Evolutionary conservation across 2,113 vertebrate genomes (phyloP).

Genomic region (Ameiurus melas): DNA sequence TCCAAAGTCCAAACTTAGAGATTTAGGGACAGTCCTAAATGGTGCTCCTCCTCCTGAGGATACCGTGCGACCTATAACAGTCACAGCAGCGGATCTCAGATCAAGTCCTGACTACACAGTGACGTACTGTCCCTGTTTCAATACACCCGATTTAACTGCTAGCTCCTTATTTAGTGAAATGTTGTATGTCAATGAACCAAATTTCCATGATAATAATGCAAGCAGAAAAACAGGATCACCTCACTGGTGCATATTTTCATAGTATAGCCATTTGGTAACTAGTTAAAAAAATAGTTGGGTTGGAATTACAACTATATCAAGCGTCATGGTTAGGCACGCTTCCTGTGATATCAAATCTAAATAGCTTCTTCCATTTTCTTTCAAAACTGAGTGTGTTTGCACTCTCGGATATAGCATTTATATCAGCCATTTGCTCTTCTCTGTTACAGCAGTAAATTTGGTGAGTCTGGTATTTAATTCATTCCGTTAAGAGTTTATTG

Average conservation of each 20-base stretch:
- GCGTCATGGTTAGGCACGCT: neutral
- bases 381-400: neutral
- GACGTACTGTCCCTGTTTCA: neutral
- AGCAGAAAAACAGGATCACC: neutral
- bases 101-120: neutral
- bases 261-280: neutral
- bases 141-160: neutral
- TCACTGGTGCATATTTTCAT: neutral
- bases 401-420: neutral
- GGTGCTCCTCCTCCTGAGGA: constrained; percentile 71
- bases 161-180: neutral
- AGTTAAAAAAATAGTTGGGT: neutral
- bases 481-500: neutral
- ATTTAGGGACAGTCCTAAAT: constrained; percentile 78
- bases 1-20: constrained; percentile 78
- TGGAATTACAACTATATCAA: neutral
- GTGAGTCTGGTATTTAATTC: neutral
- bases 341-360: neutral
- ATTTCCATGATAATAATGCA: neutral
- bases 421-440: neutral
- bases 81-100: constrained; percentile 4
- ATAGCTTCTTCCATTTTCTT: neutral
- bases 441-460: neutral
- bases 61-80: constrained; percentile 69
- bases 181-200: neutral